Evolutionary conservation across 2,888 invertebrate species (phyloP).

Genomic region (Hartigia nigra): DNA sequence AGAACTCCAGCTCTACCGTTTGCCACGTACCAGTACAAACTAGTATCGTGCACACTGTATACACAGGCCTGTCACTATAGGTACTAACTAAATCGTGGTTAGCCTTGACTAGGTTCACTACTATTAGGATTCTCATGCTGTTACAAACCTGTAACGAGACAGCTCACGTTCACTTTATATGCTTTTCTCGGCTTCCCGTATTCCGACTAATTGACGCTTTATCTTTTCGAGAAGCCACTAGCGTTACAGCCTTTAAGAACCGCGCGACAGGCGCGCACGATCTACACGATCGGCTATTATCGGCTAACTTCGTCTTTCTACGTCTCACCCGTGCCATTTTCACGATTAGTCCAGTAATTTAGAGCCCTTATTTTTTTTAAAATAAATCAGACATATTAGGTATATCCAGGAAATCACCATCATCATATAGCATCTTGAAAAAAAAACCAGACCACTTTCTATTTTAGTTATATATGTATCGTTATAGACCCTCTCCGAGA

Average conservation of each 20-base stretch:
- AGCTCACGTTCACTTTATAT: neutral
- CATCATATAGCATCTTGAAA: neutral
- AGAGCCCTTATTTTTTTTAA: neutral
- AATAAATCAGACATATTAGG: neutral
- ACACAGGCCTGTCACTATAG: neutral
- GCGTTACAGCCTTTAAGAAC: neutral
- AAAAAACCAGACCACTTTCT: neutral
- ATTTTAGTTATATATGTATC: too few species aligned
- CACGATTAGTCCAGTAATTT: neutral
- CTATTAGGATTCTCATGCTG: neutral
- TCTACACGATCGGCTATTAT: too few species aligned
- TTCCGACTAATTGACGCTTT: neutral
- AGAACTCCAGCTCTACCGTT: neutral
- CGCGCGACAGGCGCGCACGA: neutral
- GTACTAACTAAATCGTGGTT: neutral
- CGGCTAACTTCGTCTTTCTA: too few species aligned
- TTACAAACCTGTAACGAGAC: neutral
- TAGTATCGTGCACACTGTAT: neutral
- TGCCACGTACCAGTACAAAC: neutral
- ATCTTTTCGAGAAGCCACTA: neutral
- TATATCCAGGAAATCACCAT: neutral
- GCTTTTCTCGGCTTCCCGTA: neutral
- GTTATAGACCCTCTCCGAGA: conserved; percentile 9
- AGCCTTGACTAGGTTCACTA: neutral
- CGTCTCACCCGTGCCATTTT: too few species aligned